A percentile compares a stretch with the other conserved stretches of the same genome.
phyloP scores from a whole-genome alignment of 2,113 vertebrate genomes.

The Centrocercus urophasianus region DNA sequence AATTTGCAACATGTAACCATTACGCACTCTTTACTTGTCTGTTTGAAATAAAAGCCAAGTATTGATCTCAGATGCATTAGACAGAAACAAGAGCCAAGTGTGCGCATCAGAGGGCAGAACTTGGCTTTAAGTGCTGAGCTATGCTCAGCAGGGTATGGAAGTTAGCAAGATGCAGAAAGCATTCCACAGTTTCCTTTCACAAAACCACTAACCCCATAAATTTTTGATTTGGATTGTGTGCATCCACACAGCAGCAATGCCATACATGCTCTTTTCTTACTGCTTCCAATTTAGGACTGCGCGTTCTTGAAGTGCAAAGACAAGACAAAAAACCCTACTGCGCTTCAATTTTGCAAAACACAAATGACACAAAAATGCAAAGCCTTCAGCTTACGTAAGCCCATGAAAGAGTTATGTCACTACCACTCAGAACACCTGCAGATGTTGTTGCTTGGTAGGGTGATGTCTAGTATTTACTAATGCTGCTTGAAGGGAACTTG shows the following conservation, averaged over 20 bases:
- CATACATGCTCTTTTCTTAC: not conserved
- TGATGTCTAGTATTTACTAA: not conserved
- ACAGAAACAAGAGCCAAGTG: slow-evolving; percentile 39
- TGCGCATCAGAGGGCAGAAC: slow-evolving; percentile 13
- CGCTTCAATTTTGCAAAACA: not conserved
- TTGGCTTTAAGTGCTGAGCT: slow-evolving; percentile 19
- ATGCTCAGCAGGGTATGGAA: slow-evolving; percentile 26
- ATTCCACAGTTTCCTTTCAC: slow-evolving; percentile 24
- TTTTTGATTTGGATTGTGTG: not conserved
- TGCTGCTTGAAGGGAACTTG: not conserved
- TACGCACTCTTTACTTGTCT: slow-evolving; percentile 48
- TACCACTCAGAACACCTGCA: not conserved
- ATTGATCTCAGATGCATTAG: slow-evolving; percentile 61
- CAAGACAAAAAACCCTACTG: not conserved
- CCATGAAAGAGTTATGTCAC: not conserved
- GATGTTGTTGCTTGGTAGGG: not conserved
- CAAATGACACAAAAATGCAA: not conserved
- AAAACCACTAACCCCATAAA: not conserved
- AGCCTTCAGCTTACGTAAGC: not conserved
- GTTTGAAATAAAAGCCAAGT: slow-evolving; percentile 59
- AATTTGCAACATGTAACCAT: slow-evolving; percentile 17
- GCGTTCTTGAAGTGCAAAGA: not conserved
- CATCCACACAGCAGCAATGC: not conserved
- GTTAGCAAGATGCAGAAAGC: slow-evolving; percentile 15
- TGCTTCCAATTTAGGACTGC: not conserved